Percentiles rank a stretch among this genome's conserved stretches.
Conservation (phyloP, 2,888 invertebrate species). For the Spisula solida region DNA sequence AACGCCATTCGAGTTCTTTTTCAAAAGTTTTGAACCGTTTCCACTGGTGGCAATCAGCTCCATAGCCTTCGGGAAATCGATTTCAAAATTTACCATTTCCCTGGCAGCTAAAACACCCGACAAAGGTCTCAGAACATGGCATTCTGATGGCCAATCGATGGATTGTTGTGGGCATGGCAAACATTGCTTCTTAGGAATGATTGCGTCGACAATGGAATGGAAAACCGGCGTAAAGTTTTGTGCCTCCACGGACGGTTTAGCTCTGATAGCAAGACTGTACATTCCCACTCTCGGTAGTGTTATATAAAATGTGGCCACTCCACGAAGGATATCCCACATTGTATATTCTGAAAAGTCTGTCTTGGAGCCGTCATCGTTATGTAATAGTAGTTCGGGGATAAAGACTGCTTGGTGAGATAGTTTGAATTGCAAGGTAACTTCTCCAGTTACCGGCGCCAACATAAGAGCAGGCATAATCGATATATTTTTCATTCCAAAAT, state of each 20-base stretch:
- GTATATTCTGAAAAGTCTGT: constrained; percentile 70
- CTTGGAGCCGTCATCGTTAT: constrained; percentile 64
- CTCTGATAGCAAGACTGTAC: constrained; percentile 69
- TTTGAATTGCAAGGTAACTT: constrained; percentile 69
- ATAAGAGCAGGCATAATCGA: constrained; percentile 71
- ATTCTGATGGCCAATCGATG: constrained; percentile 71
- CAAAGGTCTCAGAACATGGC: constrained; percentile 67
- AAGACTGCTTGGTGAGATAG: constrained; percentile 61
- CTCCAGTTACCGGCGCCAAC: constrained; percentile 70
- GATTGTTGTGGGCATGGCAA: constrained; percentile 72
- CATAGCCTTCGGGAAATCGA: constrained; percentile 60
- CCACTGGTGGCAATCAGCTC: constrained; percentile 70
- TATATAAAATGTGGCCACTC: constrained; percentile 68
- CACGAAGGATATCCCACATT: constrained; percentile 70
- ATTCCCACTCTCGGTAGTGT: constrained; percentile 65
- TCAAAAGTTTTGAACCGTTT: constrained; percentile 68
- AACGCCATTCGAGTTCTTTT: constrained; percentile 46
- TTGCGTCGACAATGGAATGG: constrained; percentile 68
- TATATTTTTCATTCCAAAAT: constrained; percentile 71
- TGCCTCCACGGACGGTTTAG: constrained; percentile 59
- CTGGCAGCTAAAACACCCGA: constrained; percentile 65
- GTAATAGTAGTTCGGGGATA: constrained; percentile 66
- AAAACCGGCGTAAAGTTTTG: constrained; percentile 68
- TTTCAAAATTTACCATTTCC: constrained; percentile 64
- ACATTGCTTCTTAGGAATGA: constrained; percentile 72